Conservation (phyloP, 2,888 invertebrate species). For the Drosophila neutralis region DNA sequence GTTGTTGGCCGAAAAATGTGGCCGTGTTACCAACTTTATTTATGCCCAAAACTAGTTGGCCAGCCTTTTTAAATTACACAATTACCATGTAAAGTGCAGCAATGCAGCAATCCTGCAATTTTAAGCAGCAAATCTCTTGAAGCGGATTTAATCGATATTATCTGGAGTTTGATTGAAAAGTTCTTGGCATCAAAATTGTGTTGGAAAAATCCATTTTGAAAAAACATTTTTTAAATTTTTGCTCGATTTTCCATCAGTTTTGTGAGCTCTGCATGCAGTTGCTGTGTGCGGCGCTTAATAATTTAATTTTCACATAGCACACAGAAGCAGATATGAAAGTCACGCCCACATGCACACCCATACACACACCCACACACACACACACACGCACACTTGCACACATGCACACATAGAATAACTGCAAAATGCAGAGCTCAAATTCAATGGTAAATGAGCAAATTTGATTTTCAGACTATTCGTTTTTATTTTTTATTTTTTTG, state of each 20-base stretch:
- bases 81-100: background rate
- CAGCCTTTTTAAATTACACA: background rate
- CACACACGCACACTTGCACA: constrained; percentile 11
- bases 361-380: constrained; percentile 26
- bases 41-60: constrained; percentile 9
- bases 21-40: constrained; percentile 13
- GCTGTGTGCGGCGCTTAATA: constrained; percentile 56
- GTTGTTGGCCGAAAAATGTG: background rate
- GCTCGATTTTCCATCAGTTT: constrained; percentile 32
- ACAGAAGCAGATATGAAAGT: constrained; percentile 68
- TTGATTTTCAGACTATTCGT: constrained; percentile 70
- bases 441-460: constrained; percentile 74
- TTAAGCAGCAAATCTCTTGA: background rate
- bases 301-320: constrained; percentile 71
- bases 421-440: constrained; percentile 31
- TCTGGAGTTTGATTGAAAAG: background rate
- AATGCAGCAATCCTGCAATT: background rate
- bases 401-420: constrained; percentile 15
- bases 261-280: constrained; percentile 27
- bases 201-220: constrained; percentile 11
- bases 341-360: constrained; percentile 34
- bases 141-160: background rate
- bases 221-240: constrained; percentile 7
- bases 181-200: background rate
- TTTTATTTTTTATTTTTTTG: constrained; percentile 34